Evolutionary conservation across 2,113 vertebrate genomes (phyloP), one percentile per base, ranked within the genome.

Genomic region (Paratilapia polleni): DNA sequence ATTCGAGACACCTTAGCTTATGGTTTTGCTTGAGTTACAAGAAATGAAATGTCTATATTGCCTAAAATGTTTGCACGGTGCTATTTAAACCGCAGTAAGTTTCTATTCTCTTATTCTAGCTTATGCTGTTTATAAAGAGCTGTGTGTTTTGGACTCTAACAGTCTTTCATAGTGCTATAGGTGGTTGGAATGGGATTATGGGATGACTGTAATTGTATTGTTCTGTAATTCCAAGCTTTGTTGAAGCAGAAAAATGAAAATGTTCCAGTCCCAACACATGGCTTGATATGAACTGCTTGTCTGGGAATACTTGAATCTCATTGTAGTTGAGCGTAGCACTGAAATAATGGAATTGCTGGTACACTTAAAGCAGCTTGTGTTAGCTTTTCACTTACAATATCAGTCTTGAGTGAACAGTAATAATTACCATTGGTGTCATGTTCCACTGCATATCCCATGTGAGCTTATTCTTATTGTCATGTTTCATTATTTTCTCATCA

Each of bases 231-330:
- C 83, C 22, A 66, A 73, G 81, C 77, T 92, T 87, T 86, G 77
- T 77, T 61, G 77, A 85, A 87, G 85, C 88, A 80, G 83, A 81
- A 64, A 82, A 89, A 88, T 82, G 26, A 81, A 90, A 84, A 70
- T 1, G 76, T 80, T 87, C 52, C 56, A 15, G 28, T 77, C 11
- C 52, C n/a, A 80, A 85, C 78, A 43, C 62, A 57, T 31, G 41
- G 77, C 58, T 76, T 59, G 28, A 90, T 86, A 74, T 81, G 52
- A 87, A 78, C 52, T 63, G 83, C 31, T 85, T 85, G 34, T 83
- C 49, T 83, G 91, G 88, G 90, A 88, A 90, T 84, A 74, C 82
- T 80, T 22, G 26, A 77, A 70, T 76, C 63, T 74, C 77, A 60
- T 81, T 61, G 68, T 60, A 22, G 43, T 38, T 76, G 70, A 82